Conservation (phyloP, 1,140 invertebrate species). For the Drosophila orena region DNA sequence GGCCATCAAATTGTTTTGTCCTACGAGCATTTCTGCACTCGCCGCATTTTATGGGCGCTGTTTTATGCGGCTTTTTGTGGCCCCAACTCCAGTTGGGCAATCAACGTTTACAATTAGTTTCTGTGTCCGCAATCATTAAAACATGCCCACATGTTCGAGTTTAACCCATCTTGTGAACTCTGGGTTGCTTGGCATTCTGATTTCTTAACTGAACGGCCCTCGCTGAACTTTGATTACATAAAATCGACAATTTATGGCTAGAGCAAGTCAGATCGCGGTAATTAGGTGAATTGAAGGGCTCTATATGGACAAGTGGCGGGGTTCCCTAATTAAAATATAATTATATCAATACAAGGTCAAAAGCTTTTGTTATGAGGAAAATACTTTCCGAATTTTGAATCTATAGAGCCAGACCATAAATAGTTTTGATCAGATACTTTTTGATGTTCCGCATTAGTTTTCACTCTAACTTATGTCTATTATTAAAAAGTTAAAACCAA, state of each 20-base stretch:
- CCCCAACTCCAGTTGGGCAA: conserved; percentile 58
- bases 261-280: conserved; percentile 25
- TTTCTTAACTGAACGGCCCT: conserved; percentile 29
- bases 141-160: conserved; percentile 25
- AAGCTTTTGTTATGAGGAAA: background rate
- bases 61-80: conserved; percentile 37
- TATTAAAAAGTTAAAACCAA: no score
- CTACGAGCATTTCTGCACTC: conserved; percentile 33
- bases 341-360: conserved; percentile 1
- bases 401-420: no score
- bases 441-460: background rate
- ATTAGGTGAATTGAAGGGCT: conserved; percentile 31
- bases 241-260: conserved; percentile 37
- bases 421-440: no score
- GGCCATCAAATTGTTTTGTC: conserved; percentile 72
- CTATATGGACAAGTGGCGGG: conserved; percentile 1
- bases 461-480: no score
- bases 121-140: conserved; percentile 54
- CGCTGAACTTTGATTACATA: conserved; percentile 48
- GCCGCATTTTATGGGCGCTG: conserved; percentile 30
- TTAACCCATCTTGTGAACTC: conserved; percentile 37
- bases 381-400: background rate
- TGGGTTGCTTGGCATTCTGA: conserved; percentile 32
- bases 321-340: conserved; percentile 25
- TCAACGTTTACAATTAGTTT: conserved; percentile 61